Evolutionary conservation across 2,797 vertebrate species (phyloP).

Genomic region (Etheostoma perlongum): DNA sequence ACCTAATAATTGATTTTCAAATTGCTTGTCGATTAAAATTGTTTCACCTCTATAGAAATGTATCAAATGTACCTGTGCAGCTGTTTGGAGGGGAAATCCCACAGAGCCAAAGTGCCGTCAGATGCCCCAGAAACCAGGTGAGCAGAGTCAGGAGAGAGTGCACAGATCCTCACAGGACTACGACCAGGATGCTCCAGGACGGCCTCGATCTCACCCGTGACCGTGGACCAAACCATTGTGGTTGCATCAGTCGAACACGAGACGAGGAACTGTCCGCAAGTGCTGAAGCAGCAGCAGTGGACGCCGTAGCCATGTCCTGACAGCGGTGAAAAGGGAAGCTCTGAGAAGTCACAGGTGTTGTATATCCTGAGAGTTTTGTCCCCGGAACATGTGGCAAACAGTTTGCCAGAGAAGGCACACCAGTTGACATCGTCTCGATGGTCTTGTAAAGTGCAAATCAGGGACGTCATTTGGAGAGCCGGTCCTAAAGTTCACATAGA

Average conservation of each 20-base stretch:
- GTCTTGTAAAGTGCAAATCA: slow-evolving; percentile 89
- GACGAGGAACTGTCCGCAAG: slow-evolving; percentile 89
- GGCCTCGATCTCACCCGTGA: slow-evolving; percentile 83
- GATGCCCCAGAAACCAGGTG: slow-evolving; percentile 89
- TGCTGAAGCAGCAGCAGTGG: slow-evolving; percentile 95
- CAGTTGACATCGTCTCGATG: slow-evolving; percentile 93
- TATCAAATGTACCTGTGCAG: slow-evolving; percentile 80
- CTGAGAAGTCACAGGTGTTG: slow-evolving; percentile 82
- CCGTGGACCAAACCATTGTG: slow-evolving; percentile 87
- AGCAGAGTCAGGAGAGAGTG: slow-evolving; percentile 84
- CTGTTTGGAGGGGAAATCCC: slow-evolving; percentile 86
- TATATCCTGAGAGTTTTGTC: slow-evolving; percentile 94
- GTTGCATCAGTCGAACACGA: slow-evolving; percentile 96
- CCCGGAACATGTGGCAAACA: slow-evolving; percentile 93
- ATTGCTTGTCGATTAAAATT: neutral
- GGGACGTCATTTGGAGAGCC: slow-evolving; percentile 86
- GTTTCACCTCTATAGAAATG: neutral
- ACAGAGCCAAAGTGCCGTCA: slow-evolving; percentile 91
- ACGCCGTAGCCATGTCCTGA: slow-evolving; percentile 91
- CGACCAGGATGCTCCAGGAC: slow-evolving; percentile 89
- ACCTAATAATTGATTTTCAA: no score
- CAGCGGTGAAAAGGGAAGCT: slow-evolving; percentile 91
- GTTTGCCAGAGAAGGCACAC: slow-evolving; percentile 89
- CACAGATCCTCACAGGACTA: slow-evolving; percentile 91
- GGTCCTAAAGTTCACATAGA: slow-evolving; percentile 8